Base-by-base conservation (phyloP, 1,140 invertebrate species). In the Cydia strobilella region DNA sequence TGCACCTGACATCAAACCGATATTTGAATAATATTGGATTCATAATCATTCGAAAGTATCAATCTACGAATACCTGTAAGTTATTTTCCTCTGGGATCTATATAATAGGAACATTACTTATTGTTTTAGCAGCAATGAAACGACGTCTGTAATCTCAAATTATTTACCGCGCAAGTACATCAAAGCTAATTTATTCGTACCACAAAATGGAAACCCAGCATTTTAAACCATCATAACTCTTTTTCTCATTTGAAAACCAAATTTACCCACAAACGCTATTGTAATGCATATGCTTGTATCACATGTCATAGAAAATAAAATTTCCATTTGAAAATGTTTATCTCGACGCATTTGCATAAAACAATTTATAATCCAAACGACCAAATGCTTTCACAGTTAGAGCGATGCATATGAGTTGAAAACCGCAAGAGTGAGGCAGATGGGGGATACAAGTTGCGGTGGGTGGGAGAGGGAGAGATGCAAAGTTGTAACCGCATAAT, bases 291-390 rank as follows among this genome's bases (percentile, higher is more conserved):
- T 69, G 65, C 35, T 69, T 69, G 65, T 69, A 69, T 69, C 65
- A 39, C 65, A 69, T 69, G 65, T 69, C 65, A 69, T 69, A 69
- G 65, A 69, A 35, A 69, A 69, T 69, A 69, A 69, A 69, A 69
- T 69, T 35, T 69, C 65, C 65, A 69, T 69, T 69, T 35, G 27
- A 35, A 69, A 69, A 69, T 69, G 65, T 69, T 69, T 69, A 69
- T 69, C 65, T 69, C 65, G 7, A 18, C 15, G 31, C 65, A 69
- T 69, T 69, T 69, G 65, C 65, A 69, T 69, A 69, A 69, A 69
- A 69, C 65, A 69, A 69, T 69, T 69, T 69, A 69, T 69, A 69
- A 69, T 69, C 65, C 31, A 39, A 69, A 69, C 65, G 65, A 69
- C 65, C 65, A 69, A 69, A 69, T 69, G 65, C 65, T 69, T 69